phyloP scores from a whole-genome alignment of 2,888 invertebrate genomes.

The Euzophera pinguis region DNA sequence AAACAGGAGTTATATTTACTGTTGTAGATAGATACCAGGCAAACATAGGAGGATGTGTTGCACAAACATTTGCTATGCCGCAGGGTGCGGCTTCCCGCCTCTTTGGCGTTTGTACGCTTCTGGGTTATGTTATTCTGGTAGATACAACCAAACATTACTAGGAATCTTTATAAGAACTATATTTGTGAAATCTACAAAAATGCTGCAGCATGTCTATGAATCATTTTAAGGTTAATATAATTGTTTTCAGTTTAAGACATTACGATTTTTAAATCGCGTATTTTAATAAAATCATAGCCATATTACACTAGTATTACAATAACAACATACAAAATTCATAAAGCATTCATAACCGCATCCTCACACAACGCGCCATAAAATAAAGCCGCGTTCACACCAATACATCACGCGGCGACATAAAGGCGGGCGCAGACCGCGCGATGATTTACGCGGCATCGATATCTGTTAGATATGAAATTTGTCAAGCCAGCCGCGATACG shows the following conservation, averaged over 20 bases:
- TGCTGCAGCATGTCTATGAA: too few relatives aligned
- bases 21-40: conserved; percentile 42
- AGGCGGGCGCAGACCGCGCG: conserved; percentile 38
- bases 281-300: too few relatives aligned
- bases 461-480: conserved; percentile 73
- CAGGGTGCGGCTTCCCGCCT: conserved; percentile 40
- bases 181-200: too few relatives aligned
- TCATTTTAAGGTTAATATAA: too few relatives aligned
- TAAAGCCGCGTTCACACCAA: conserved; percentile 46
- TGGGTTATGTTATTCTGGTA: conserved; percentile 49
- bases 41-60: conserved; percentile 51
- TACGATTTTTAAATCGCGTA: too few relatives aligned
- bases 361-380: conserved; percentile 33
- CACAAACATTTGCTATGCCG: conserved; percentile 47
- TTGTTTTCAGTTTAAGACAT: too few relatives aligned
- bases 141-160: conserved; percentile 13
- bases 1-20: conserved; percentile 36
- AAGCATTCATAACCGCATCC: conserved; percentile 23
- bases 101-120: conserved; percentile 37
- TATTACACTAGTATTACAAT: background rate
- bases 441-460: conserved; percentile 66
- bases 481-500: conserved; percentile 53
- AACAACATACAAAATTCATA: background rate
- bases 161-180: background rate
- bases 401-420: conserved; percentile 45